Conservation (phyloP, 2,797 vertebrate species). For the Enteromius afrohamiltoni region DNA sequence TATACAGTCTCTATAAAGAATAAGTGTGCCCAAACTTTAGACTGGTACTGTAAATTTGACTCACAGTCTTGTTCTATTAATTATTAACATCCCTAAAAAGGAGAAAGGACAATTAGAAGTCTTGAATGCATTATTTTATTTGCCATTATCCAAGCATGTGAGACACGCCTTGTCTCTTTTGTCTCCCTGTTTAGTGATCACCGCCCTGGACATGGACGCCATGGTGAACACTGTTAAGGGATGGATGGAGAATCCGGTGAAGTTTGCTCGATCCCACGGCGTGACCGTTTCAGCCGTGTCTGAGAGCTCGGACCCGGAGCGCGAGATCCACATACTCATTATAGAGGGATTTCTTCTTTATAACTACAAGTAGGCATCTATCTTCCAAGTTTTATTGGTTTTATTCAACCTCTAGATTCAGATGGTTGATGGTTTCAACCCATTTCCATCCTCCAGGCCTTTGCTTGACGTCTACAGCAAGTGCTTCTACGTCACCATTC, state of each 20-base stretch:
- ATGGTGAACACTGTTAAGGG: slow-evolving; percentile 91
- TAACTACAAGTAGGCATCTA: slow-evolving; percentile 86
- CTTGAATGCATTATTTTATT: slow-evolving; percentile 60
- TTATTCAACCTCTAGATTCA: background rate
- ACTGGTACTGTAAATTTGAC: slow-evolving; percentile 57
- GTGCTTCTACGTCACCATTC: slow-evolving; percentile 88
- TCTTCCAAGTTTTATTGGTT: too few relatives aligned
- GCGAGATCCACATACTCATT: slow-evolving; percentile 85
- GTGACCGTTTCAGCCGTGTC: slow-evolving; percentile 74
- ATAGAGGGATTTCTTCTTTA: slow-evolving; percentile 96
- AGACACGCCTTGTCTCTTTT: slow-evolving; percentile 58
- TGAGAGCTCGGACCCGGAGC: slow-evolving; percentile 63
- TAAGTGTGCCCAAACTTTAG: slow-evolving; percentile 58
- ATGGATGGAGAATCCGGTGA: slow-evolving; percentile 89
- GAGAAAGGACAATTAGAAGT: slow-evolving; percentile 42
- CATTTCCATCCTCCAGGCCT: slow-evolving; percentile 73
- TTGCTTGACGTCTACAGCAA: slow-evolving; percentile 84
- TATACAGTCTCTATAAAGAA: background rate
- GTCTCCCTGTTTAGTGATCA: slow-evolving; percentile 78
- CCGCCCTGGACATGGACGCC: slow-evolving; percentile 93
- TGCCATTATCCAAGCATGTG: slow-evolving; percentile 56
- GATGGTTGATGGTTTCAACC: background rate
- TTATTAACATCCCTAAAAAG: slow-evolving; percentile 33
- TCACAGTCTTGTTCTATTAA: slow-evolving; percentile 56
- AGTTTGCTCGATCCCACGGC: slow-evolving; percentile 93